phyloP scores from a whole-genome alignment of 92 coral and sea anemone species.

The Meandrina meandrites region DNA sequence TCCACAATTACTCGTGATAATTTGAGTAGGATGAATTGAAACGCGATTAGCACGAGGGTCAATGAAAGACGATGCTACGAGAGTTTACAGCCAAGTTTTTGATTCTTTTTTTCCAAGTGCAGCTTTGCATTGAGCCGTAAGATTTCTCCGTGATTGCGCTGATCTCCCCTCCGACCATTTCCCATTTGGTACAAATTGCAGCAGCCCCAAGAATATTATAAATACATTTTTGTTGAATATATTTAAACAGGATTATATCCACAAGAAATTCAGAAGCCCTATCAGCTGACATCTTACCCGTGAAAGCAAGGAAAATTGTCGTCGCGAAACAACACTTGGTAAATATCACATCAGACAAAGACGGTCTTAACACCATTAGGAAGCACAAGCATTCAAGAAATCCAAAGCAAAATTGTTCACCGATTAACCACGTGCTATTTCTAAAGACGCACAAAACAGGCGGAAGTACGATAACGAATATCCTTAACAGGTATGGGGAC shows the following conservation, averaged over 20 bases:
- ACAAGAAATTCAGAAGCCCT: not conserved
- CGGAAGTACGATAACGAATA: constrained; percentile 79
- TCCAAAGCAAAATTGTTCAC: constrained; percentile 36
- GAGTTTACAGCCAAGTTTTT: no score
- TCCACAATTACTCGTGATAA: no score
- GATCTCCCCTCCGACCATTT: no score
- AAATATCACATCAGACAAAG: not conserved
- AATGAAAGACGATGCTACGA: no score
- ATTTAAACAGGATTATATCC: not conserved
- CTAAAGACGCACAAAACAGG: constrained; percentile 89
- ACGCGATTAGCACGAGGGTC: no score
- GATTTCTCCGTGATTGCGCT: no score
- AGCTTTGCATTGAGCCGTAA: no score
- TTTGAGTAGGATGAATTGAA: no score
- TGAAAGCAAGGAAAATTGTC: not conserved
- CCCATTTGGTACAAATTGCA: no score
- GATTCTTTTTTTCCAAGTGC: no score
- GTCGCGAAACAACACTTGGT: not conserved
- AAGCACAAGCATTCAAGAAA: not conserved
- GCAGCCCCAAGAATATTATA: no score
- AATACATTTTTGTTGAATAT: not conserved
- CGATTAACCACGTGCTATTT: constrained; percentile 62
- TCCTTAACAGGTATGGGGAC: constrained; percentile 77
- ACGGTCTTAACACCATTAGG: not conserved
- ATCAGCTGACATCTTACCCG: not conserved